Evolutionary conservation across 2,797 vertebrate genomes (phyloP).

Genomic region (Neostethus bicornis): DNA sequence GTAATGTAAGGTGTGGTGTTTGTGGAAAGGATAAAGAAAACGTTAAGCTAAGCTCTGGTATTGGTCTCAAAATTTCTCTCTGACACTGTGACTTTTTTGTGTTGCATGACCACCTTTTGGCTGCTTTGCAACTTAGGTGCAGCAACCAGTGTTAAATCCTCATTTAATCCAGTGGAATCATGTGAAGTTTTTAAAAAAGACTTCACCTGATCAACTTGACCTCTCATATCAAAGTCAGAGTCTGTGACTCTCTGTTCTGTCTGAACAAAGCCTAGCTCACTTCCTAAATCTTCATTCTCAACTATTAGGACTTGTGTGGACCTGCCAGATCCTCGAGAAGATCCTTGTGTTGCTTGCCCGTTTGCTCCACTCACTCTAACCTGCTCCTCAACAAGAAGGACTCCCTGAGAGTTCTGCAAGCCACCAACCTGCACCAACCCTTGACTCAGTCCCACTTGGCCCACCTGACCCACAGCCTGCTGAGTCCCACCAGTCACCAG

Average conservation of each 20-base stretch:
- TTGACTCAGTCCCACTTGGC: constrained; percentile 43
- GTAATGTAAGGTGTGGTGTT: constrained; percentile 13
- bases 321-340: constrained; percentile 41
- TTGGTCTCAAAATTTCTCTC: constrained; percentile 67
- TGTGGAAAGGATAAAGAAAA: constrained; percentile 7
- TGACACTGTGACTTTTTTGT: constrained; percentile 69
- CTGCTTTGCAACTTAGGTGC: constrained; percentile 40
- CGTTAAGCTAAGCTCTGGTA: constrained; percentile 39
- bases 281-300: constrained; percentile 47
- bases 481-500: constrained; percentile 60
- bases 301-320: constrained; percentile 60
- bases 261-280: constrained; percentile 32
- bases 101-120: constrained; percentile 69
- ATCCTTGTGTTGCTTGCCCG: constrained; percentile 32
- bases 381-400: constrained; percentile 62
- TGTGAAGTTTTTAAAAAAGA: constrained; percentile 32
- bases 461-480: constrained; percentile 47
- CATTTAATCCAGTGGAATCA: constrained; percentile 33
- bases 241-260: constrained; percentile 22
- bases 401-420: constrained; percentile 52
- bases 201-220: constrained; percentile 39
- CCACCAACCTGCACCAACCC: constrained; percentile 59
- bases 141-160: constrained; percentile 28
- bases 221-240: constrained; percentile 33
- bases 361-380: constrained; percentile 35